Base-by-base conservation (phyloP, 1,140 invertebrate species). In the Oryzaephilus surinamensis region DNA sequence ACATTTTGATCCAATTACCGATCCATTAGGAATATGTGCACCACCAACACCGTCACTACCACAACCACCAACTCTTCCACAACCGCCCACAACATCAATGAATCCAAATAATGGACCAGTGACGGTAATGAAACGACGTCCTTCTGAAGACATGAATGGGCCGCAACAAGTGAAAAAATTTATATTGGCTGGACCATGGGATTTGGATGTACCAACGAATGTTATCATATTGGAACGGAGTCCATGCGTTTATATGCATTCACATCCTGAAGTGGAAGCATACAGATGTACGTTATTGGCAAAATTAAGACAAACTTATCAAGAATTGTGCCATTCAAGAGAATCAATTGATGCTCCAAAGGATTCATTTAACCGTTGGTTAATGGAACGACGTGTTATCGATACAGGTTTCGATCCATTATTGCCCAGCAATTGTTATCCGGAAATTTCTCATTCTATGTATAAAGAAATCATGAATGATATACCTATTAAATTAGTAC, bases 391-490 rank as follows among this genome's bases (percentile, higher is more conserved):
- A 11, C 95, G 96, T 68, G 82, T 94, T 0, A 81, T 89, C 38
- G 92, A 97, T 56, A 75, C 73, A 44, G 57, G 57, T 59, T 79
- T 74, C 36, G 94, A 97, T 69, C 86, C 91, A 0, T 60, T 97
- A 16, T 62, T 97, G 11, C 92, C 93, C 0, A 90, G 84, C 55
- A 81, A 82, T 58, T 97, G 93, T 67, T 78, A 81, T 47, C 84
- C 87, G 6, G 92, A 96, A 65, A 82, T 97, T 44, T 95, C 92
- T 1, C 75, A 82, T 58, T 87, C 87, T 3, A 94, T 97, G 91
- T 95, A 93, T 62, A 78, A 87, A 37, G 94, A 97, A 70, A 95
- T 98, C 17, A 96, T 98, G 90, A 92, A 95, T 63, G 93, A 97
- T 62, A 94, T 98, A 52, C 94, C 94, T 0, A 90, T 98, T 18